phyloP scores from a whole-genome alignment of 2,797 vertebrate species.

The Tokudaia muenninki region DNA sequence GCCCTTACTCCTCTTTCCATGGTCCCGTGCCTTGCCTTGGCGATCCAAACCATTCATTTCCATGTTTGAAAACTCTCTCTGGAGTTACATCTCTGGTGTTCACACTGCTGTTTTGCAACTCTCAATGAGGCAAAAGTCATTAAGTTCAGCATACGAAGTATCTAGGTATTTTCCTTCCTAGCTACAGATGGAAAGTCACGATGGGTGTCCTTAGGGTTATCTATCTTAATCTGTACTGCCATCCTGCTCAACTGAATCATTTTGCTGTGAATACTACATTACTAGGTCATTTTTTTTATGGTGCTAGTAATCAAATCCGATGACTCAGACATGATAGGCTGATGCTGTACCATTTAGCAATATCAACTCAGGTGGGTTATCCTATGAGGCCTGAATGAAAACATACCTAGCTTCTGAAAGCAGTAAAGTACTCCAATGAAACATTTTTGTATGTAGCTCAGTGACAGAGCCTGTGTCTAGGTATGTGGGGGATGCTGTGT shows the following conservation, averaged over 20 bases:
- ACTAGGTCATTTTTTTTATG: neutral
- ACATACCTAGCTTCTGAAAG: neutral
- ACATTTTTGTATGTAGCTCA: neutral
- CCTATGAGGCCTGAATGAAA: neutral
- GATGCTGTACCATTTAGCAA: neutral
- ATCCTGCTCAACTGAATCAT: neutral
- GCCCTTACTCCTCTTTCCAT: neutral
- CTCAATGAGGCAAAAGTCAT: neutral
- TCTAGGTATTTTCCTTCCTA: neutral
- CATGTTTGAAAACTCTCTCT: neutral
- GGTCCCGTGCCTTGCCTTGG: neutral
- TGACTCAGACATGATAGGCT: neutral
- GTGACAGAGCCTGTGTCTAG: neutral
- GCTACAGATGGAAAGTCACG: neutral
- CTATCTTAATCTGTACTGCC: neutral
- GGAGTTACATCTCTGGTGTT: neutral
- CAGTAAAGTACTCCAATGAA: neutral
- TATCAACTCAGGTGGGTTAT: neutral
- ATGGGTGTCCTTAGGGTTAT: neutral
- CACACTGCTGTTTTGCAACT: neutral
- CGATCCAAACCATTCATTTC: neutral
- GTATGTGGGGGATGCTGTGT: neutral
- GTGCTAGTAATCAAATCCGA: neutral
- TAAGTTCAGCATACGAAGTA: neutral
- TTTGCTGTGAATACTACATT: neutral